Conservation (phyloP, 1,140 invertebrate genomes). For the Conus betulinus region DNA sequence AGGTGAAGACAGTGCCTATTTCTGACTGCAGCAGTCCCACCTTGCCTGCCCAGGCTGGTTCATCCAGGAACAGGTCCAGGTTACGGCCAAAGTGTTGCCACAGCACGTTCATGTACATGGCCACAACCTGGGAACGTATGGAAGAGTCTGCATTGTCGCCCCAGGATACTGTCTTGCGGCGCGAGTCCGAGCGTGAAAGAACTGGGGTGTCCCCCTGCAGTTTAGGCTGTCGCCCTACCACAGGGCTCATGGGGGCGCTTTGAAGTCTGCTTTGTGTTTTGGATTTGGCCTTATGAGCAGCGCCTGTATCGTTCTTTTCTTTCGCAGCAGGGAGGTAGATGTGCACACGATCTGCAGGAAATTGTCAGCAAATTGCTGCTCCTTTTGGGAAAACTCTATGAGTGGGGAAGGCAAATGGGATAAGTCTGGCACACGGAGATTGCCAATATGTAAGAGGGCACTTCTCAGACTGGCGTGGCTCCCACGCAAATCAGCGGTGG, state of each 20-base stretch:
- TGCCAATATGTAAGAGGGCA: slow-evolving; percentile 63
- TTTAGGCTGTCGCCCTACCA: slow-evolving; percentile 55
- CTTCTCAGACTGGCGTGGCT: slow-evolving; percentile 67
- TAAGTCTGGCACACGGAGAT: slow-evolving; percentile 64
- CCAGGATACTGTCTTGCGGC: slow-evolving; percentile 73
- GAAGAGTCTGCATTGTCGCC: slow-evolving; percentile 71
- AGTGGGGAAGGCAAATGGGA: slow-evolving; percentile 66
- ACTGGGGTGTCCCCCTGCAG: slow-evolving; percentile 63
- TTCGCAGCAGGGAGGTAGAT: slow-evolving; percentile 70
- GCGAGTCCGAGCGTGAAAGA: slow-evolving; percentile 63
- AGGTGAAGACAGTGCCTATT: slow-evolving; percentile 64
- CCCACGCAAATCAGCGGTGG: slow-evolving; percentile 67
- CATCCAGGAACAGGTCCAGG: slow-evolving; percentile 67
- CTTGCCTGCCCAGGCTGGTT: slow-evolving; percentile 64
- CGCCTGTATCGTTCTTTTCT: slow-evolving; percentile 58
- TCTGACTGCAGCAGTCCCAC: slow-evolving; percentile 56
- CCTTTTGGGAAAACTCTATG: slow-evolving; percentile 66
- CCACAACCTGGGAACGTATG: slow-evolving; percentile 62
- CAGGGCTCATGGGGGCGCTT: slow-evolving; percentile 44
- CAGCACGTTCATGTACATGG: slow-evolving; percentile 69
- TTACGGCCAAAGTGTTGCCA: slow-evolving; percentile 70
- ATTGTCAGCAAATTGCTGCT: slow-evolving; percentile 72
- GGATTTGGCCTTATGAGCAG: slow-evolving; percentile 44
- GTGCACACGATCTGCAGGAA: slow-evolving; percentile 74
- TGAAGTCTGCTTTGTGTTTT: slow-evolving; percentile 40